Evolutionary conservation across 2,797 vertebrate species (phyloP), one percentile per base, ranked within the genome.

Genomic region (Diplodus sargus): DNA sequence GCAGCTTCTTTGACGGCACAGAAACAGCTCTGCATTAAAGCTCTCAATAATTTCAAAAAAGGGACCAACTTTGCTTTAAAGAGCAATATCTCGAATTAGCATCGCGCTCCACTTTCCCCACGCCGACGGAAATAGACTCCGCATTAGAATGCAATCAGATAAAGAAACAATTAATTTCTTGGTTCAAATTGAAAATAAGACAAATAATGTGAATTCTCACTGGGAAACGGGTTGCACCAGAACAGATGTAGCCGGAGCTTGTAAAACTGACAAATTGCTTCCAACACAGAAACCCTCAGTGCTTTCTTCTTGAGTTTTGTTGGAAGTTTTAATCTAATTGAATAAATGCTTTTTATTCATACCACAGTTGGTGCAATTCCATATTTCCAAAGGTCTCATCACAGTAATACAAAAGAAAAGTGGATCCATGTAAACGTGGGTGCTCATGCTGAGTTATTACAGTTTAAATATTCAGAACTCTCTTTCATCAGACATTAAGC

Each of bases 21-120:
- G 60, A 42, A 63, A 63, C 2, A 52, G 63, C 64, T 69, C 52
- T 9, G 25, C 34, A 15, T 28, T 39, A 63, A 72, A 69, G 52
- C 47, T 20, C 52, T 47, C 43, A 12, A 39, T 57, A 22, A 58
- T 67, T 81, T 57, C 4, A 75, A 45, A 90, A 57, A 68, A 53
- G 52, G 6, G 22, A 69, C n/a, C 54, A 68, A 68, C 53, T 79
- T 69, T 68, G 56, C 74, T 89, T 86, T 68, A 79, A 82, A 79
- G 69, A 72, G 63, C 62, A 16, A 42, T 66, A 83, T 88, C 79
- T 87, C 51, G 71, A 86, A 81, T 87, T 80, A 80, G 72, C 71
- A 86, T 88, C 62, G 16, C 82, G 89, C 76, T 80, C 90, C 80
- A 89, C 71, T 91, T 88, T 78, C 59, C 47, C 64, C 48, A 7